phyloP scores from a whole-genome alignment of 2,797 vertebrate species.

The Sebastes hopkinsi region DNA sequence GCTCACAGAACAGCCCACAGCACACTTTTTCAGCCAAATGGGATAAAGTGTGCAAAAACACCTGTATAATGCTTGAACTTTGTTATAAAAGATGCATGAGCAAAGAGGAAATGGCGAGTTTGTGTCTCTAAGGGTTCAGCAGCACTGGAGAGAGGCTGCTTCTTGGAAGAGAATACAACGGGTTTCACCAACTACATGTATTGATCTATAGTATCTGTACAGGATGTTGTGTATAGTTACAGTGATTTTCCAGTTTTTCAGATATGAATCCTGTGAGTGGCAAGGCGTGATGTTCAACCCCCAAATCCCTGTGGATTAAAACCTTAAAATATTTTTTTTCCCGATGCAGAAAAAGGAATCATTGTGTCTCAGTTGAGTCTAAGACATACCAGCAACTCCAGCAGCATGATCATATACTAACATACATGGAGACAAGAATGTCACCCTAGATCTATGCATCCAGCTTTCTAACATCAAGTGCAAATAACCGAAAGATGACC shows the following conservation, averaged over 20 bases:
- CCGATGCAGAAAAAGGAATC: not conserved
- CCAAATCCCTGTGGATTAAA: not conserved
- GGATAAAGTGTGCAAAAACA: not conserved
- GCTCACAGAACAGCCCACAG: not conserved
- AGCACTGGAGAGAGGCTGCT: not conserved
- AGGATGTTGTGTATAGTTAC: not conserved
- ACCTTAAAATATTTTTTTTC: not conserved
- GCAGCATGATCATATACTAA: not conserved
- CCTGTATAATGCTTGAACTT: not conserved
- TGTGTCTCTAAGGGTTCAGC: not conserved
- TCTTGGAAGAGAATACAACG: not conserved
- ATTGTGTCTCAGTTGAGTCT: not conserved
- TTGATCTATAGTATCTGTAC: not conserved
- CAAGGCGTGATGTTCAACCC: not conserved
- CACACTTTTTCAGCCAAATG: not conserved
- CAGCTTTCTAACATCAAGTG: not conserved
- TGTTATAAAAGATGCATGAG: slow-evolving; percentile 18
- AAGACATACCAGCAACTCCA: not conserved
- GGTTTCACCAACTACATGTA: not conserved
- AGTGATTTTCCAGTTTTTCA: not conserved
- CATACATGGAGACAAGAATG: not conserved
- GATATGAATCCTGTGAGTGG: not conserved
- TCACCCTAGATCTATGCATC: not conserved
- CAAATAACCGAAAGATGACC: slow-evolving; percentile 29
- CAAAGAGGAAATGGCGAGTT: not conserved